Conservation (phyloP, 2,888 invertebrate genomes). For the Xanthorhoe spadicearia region DNA sequence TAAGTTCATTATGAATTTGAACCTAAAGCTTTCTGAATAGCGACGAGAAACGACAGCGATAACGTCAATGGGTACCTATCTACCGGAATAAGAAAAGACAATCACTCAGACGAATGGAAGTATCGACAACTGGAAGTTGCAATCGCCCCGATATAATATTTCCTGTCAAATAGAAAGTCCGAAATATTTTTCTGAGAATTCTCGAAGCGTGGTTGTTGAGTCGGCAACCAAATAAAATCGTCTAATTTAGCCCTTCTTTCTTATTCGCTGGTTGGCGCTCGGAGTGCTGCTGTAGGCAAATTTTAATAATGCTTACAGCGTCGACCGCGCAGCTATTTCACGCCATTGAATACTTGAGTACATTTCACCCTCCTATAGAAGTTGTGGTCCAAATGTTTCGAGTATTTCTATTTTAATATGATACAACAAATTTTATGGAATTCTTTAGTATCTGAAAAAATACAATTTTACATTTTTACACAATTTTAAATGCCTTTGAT, state of each 20-base stretch:
- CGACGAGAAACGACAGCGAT: slow-evolving; percentile 14
- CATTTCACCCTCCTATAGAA: slow-evolving; percentile 62
- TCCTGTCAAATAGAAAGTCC: slow-evolving; percentile 25
- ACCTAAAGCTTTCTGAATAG: slow-evolving; percentile 11
- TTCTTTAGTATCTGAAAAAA: neutral
- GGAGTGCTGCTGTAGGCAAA: slow-evolving; percentile 70
- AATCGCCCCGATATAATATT: slow-evolving; percentile 17
- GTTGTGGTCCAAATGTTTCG: slow-evolving; percentile 53
- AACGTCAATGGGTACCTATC: slow-evolving; percentile 15
- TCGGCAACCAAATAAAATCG: slow-evolving; percentile 69
- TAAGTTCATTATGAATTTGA: slow-evolving; percentile 27
- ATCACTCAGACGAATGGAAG: neutral
- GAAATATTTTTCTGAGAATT: slow-evolving; percentile 49
- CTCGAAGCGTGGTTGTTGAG: slow-evolving; percentile 57
- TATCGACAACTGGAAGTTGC: slow-evolving; percentile 18
- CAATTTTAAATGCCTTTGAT: no score
- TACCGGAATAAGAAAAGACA: slow-evolving; percentile 7
- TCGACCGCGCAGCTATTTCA: slow-evolving; percentile 64
- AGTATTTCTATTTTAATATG: slow-evolving; percentile 46
- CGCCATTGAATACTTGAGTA: slow-evolving; percentile 71
- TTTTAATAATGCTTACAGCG: slow-evolving; percentile 77
- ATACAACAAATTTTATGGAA: neutral
- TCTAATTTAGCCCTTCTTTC: slow-evolving; percentile 71
- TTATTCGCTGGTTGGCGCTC: slow-evolving; percentile 63
- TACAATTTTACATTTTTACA: neutral